phyloP scores from a whole-genome alignment of 2,797 vertebrate genomes.

The Champsocephalus gunnari region DNA sequence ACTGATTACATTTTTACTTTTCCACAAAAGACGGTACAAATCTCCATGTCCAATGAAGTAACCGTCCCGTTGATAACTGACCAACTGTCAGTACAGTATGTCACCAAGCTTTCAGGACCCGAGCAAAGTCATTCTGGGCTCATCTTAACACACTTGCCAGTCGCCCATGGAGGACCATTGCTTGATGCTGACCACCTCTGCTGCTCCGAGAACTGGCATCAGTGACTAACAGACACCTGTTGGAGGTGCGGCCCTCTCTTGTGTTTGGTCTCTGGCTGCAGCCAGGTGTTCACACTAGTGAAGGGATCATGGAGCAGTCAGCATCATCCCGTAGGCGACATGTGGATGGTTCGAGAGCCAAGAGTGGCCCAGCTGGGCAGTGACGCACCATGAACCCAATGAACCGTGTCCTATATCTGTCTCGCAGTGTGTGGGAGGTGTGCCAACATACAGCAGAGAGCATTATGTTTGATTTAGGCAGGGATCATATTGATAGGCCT shows the following conservation, averaged over 20 bases:
- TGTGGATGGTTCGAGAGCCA: slow-evolving; percentile 25
- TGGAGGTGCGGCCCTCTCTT: not conserved
- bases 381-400: slow-evolving; percentile 44
- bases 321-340: slow-evolving; percentile 28
- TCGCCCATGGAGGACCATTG: not conserved
- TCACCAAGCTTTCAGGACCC: not conserved
- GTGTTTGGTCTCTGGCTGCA: slow-evolving; percentile 1
- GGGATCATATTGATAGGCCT: not conserved
- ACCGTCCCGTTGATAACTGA: not conserved
- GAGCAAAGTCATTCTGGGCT: not conserved
- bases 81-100: not conserved
- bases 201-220: not conserved
- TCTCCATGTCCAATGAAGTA: not conserved
- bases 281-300: slow-evolving; percentile 3
- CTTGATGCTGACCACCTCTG: not conserved
- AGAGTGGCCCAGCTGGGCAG: slow-evolving; percentile 37
- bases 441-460: not conserved
- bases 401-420: slow-evolving; percentile 42
- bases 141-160: not conserved
- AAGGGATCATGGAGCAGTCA: slow-evolving; percentile 19
- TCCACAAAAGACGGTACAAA: not conserved
- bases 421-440: not conserved
- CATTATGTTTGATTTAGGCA: slow-evolving; percentile 2
- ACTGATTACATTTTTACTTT: not conserved
- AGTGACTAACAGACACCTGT: not conserved